Base-by-base conservation (phyloP, 2,113 vertebrate genomes). In the Lamprotornis superbus region DNA sequence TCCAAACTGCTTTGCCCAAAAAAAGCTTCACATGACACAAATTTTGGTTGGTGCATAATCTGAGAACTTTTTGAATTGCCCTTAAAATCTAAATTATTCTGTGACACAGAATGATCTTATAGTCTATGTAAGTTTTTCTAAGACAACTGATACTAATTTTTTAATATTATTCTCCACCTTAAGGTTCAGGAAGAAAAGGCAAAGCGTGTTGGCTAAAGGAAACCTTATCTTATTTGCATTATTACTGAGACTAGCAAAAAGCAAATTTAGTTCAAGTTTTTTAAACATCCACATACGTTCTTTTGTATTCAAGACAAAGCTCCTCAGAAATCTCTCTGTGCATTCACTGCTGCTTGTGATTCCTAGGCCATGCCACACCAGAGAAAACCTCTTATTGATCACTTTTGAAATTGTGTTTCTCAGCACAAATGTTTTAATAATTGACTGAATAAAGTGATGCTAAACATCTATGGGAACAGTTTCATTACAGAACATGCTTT, bases 351-450 rank as follows among this genome's bases (percentile, higher is more conserved):
- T 83, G 50, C 44, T 87, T 85, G 50, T 56, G 17, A 91, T 90
- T 94, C 65, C 60, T 44, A 24, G 57, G 49, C 64, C 50, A 87
- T 14, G 40, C 19, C 33, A 75, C 0, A 5, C 46, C 76, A 65
- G 18, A 91, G 55, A 47, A 86, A 96, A 93, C 67, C 17, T 21
- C 87, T 61, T 89, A 94, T 27, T 89, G 83, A 96, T 77, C 64
- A 15, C 81, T 94, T 96, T 59, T 86, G 47, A 95, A 97, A 95
- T 96, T 64, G 57, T 33, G 94, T 94, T 94, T 87, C 79, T 89
- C 89, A 90, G 65, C 68, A 94, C 7, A 96, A 90, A 90, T 68
- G 83, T 30, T 93, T 92, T 83, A 96, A 89, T 96, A 96, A 91
- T 79, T 83, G 71, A 87, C 71, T 94, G 50, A 92, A 89, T 95